Evolutionary conservation across 2,113 vertebrate species (phyloP).

Genomic region (Plecturocebus donacophilus): DNA sequence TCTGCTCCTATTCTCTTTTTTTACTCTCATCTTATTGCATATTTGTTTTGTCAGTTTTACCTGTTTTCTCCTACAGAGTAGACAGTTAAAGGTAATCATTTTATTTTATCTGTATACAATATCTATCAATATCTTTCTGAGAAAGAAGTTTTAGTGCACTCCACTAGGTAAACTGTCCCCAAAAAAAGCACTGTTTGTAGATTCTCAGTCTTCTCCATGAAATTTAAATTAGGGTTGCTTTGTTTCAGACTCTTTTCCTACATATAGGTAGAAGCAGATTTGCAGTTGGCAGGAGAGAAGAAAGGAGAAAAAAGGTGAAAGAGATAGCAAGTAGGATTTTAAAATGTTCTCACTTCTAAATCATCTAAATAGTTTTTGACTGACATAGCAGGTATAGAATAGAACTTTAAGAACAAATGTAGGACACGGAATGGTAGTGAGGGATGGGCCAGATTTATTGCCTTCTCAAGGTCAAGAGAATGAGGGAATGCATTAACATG

Average conservation of each 20-base stretch:
- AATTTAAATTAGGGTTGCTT: conserved; percentile 56
- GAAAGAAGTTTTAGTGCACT: not conserved
- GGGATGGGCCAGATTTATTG: not conserved
- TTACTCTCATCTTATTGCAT: not conserved
- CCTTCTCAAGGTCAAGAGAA: not conserved
- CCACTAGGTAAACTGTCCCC: not conserved
- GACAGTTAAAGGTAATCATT: not conserved
- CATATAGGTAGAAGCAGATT: not conserved
- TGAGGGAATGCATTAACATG: not conserved
- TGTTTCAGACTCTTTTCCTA: conserved; percentile 31
- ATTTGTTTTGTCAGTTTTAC: not conserved
- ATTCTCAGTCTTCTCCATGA: not conserved
- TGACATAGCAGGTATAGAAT: not conserved
- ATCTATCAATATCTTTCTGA: conserved; percentile 1
- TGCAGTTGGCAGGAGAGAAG: conserved; percentile 16
- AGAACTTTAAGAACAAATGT: conserved; percentile 31
- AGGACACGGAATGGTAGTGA: not conserved
- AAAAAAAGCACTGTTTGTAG: not conserved
- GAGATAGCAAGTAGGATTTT: not conserved
- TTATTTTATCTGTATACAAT: not conserved
- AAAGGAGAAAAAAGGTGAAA: not conserved
- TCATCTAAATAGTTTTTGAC: conserved; percentile 26
- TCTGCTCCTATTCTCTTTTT: not conserved
- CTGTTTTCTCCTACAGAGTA: not conserved
- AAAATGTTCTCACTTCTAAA: conserved; percentile 38